phyloP scores from a whole-genome alignment of 2,888 invertebrate genomes.

The Leptodirus hochenwartii region DNA sequence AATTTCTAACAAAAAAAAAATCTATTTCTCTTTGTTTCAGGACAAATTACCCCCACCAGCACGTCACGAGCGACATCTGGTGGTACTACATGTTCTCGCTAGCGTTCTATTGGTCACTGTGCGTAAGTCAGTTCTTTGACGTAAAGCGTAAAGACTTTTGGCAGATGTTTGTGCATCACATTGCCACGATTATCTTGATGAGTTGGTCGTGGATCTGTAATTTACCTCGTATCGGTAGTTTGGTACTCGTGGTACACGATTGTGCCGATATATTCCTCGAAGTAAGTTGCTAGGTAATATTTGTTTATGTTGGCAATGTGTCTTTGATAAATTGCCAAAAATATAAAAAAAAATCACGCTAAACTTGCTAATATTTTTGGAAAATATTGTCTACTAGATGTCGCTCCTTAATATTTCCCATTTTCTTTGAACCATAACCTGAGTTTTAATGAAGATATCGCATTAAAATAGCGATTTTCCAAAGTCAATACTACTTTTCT shows the following conservation, averaged over 20 bases:
- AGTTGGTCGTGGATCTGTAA: constrained; percentile 91
- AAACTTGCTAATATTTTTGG: too few relatives aligned
- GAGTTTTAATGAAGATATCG: too few relatives aligned
- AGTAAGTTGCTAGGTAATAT: constrained; percentile 33
- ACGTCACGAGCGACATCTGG: constrained; percentile 67
- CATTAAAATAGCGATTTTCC: too few relatives aligned
- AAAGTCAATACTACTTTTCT: too few relatives aligned
- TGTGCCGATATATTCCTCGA: constrained; percentile 81
- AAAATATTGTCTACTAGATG: too few relatives aligned
- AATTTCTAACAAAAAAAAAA: too few relatives aligned
- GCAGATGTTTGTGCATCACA: constrained; percentile 97
- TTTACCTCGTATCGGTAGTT: constrained; percentile 75
- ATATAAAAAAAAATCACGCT: too few relatives aligned
- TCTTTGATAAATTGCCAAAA: too few relatives aligned
- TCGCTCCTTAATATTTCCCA: too few relatives aligned
- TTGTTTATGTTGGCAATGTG: too few relatives aligned
- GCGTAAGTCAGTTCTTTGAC: constrained; percentile 86
- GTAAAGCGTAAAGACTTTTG: constrained; percentile 87
- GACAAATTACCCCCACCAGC: constrained; percentile 41
- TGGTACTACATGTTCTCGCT: constrained; percentile 96
- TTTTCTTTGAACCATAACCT: too few relatives aligned
- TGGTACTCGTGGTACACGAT: constrained; percentile 77
- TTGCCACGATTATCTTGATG: constrained; percentile 80
- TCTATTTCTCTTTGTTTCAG: constrained; percentile 21
- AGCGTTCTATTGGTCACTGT: constrained; percentile 89